A percentile compares a stretch with the other conserved stretches of the same genome.
phyloP scores from a whole-genome alignment of 2,888 invertebrate genomes.

The Macrophya alboannulata region DNA sequence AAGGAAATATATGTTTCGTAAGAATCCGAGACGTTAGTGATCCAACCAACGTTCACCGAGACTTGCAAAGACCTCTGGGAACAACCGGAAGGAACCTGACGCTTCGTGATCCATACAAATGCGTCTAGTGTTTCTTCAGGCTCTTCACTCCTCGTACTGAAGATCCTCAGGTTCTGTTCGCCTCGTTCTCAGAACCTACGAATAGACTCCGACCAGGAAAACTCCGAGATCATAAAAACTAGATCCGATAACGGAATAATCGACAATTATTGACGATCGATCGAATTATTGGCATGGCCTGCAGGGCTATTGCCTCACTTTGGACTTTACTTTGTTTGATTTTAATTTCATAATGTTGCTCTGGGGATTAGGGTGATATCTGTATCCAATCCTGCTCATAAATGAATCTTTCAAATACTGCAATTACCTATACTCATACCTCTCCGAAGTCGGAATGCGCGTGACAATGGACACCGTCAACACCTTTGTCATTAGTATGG shows the following conservation, averaged over 20 bases:
- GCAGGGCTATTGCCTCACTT: background rate
- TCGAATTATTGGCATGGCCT: background rate
- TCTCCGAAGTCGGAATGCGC: background rate
- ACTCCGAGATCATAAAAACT: background rate
- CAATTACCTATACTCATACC: background rate
- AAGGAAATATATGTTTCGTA: constrained; percentile 11
- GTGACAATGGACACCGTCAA: constrained; percentile 38
- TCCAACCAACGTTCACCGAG: constrained; percentile 35
- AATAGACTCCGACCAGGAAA: background rate
- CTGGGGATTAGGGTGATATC: background rate
- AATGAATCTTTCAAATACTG: background rate
- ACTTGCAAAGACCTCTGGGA: constrained; percentile 55
- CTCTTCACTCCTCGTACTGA: background rate
- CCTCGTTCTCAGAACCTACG: background rate
- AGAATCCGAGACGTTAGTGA: constrained; percentile 18
- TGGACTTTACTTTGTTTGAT: background rate
- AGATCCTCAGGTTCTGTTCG: constrained; percentile 13
- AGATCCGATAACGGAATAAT: constrained; percentile 2
- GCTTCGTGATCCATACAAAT: constrained; percentile 75
- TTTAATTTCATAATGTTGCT: background rate
- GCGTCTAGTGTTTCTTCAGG: constrained; percentile 54
- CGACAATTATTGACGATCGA: background rate
- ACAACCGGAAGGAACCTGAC: constrained; percentile 72
- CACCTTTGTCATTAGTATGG: constrained; percentile 71
- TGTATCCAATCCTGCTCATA: background rate